Percentiles rank a stretch among this genome's conserved stretches.
Evolutionary conservation across 2,888 invertebrate genomes (phyloP).

Genomic region (Plebejus argus): DNA sequence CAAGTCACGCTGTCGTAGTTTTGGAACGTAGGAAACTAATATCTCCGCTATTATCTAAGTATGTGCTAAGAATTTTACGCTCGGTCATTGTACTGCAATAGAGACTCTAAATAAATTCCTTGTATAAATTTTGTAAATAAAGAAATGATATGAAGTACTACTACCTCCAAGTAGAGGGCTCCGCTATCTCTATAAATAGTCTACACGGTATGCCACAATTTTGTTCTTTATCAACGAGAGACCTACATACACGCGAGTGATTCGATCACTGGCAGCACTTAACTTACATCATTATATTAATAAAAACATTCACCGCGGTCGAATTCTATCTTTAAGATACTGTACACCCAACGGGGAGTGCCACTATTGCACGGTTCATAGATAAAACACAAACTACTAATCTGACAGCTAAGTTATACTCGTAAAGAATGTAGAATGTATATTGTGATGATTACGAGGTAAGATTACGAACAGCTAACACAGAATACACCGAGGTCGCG

Average conservation of each 20-base stretch:
- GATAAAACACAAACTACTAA: conserved; percentile 26
- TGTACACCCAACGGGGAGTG: background rate
- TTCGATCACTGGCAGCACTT: conserved; percentile 31
- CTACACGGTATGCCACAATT: conserved; percentile 29
- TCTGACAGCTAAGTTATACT: conserved; percentile 33
- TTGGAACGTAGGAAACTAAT: background rate
- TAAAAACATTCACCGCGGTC: conserved; percentile 15
- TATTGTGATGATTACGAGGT: conserved; percentile 35
- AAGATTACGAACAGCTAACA: conserved; percentile 33
- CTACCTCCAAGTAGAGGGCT: background rate
- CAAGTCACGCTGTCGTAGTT: background rate
- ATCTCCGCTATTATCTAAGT: background rate
- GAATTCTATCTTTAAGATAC: background rate
- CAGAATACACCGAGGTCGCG: conserved; percentile 15
- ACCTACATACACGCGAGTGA: conserved; percentile 30
- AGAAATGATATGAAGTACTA: conserved; percentile 28
- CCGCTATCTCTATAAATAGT: conserved; percentile 16
- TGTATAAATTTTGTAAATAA: conserved; percentile 28
- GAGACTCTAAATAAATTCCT: conserved; percentile 20
- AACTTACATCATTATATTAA: conserved; percentile 27
- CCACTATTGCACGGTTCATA: conserved; percentile 27
- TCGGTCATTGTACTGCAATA: background rate
- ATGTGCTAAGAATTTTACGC: conserved; percentile 17
- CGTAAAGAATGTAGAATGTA: conserved; percentile 29
- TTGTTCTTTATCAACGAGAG: conserved; percentile 26